phyloP scores from a whole-genome alignment of 2,113 vertebrate genomes.

The Nanger granti region DNA sequence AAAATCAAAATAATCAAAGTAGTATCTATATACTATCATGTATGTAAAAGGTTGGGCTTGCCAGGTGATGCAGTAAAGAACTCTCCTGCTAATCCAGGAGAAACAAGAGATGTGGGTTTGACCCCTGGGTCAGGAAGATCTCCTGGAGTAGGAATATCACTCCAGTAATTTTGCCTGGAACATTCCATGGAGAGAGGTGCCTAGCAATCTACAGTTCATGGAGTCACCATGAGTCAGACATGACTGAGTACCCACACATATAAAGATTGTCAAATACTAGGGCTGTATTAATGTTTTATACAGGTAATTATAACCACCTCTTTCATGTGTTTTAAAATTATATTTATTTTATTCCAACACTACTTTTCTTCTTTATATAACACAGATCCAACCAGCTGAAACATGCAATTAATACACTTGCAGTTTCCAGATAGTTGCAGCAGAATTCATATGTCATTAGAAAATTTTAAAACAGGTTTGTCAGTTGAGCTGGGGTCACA shows the following conservation, averaged over 20 bases:
- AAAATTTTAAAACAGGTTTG: neutral
- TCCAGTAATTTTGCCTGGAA: neutral
- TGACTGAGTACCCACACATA: neutral
- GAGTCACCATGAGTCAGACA: neutral
- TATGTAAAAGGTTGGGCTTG: neutral
- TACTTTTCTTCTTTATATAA: neutral
- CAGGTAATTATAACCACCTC: neutral
- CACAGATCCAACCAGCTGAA: neutral
- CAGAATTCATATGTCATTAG: neutral
- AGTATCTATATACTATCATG: neutral
- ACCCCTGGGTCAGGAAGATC: neutral
- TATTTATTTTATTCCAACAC: neutral
- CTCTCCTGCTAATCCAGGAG: neutral
- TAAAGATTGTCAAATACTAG: neutral
- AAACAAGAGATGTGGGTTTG: neutral
- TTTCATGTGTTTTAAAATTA: neutral
- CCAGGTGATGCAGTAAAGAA: neutral
- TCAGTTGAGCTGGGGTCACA: neutral
- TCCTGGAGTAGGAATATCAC: neutral
- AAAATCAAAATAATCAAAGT: neutral
- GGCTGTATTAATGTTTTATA: neutral
- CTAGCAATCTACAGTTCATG: neutral
- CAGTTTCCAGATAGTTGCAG: neutral
- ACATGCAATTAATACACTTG: neutral
- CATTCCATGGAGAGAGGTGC: neutral